Percentiles rank a stretch among this genome's conserved stretches.
phyloP scores from a whole-genome alignment of 2,113 vertebrate genomes.

The Syngnathus typhle region DNA sequence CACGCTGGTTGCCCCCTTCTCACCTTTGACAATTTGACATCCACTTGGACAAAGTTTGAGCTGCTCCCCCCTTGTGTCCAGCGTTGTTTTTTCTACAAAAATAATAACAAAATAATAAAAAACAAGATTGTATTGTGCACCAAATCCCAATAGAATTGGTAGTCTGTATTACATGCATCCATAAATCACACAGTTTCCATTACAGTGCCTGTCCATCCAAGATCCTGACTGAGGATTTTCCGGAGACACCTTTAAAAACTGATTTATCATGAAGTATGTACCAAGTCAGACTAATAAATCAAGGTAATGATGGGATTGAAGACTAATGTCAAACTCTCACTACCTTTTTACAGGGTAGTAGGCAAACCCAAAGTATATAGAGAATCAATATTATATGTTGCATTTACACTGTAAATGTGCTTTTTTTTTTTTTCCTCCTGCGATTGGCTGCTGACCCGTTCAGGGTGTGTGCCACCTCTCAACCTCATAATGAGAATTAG shows the following conservation, averaged over 20 bases:
- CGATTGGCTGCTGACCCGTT: no score
- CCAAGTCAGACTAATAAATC: constrained; percentile 26
- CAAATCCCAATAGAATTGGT: constrained; percentile 15
- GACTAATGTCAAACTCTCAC: constrained; percentile 11
- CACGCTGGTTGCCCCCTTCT: constrained; percentile 32
- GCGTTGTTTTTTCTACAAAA: constrained; percentile 17
- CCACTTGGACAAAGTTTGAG: constrained; percentile 42
- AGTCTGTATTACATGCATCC: constrained; percentile 19
- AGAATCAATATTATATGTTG: neutral
- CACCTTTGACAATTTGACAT: constrained; percentile 46
- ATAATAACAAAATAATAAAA: constrained; percentile 6
- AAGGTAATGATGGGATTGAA: constrained; percentile 25
- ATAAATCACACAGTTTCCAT: constrained; percentile 45
- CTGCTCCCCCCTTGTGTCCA: constrained; percentile 17
- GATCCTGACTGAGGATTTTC: constrained; percentile 34
- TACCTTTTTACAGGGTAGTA: neutral
- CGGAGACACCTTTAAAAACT: constrained; percentile 33
- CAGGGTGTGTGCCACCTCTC: no score
- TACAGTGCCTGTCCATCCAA: constrained; percentile 36
- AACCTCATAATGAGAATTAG: no score
- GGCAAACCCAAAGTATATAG: neutral
- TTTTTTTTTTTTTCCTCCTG: no score
- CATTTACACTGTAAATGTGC: no score
- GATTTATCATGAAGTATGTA: constrained; percentile 38
- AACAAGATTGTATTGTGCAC: neutral